Conservation (phyloP, 2,888 invertebrate genomes). For the Morpho achilles region DNA sequence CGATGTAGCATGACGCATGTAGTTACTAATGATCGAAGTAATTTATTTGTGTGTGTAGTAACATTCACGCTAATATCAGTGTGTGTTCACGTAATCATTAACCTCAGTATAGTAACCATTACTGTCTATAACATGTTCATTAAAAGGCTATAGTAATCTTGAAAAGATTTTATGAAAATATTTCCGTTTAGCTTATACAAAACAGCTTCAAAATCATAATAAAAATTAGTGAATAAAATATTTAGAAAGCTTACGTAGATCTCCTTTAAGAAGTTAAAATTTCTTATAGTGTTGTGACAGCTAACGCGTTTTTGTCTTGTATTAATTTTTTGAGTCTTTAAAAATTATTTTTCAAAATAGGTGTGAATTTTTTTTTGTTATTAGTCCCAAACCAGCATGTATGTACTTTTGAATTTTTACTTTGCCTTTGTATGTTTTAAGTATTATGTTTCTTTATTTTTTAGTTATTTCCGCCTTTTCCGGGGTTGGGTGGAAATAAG, state of each 20-base stretch:
- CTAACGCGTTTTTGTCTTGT: no score
- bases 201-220: no score
- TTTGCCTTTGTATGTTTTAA: constrained; percentile 20
- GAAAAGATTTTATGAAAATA: no score
- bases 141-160: no score
- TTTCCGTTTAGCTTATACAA: no score
- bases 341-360: not conserved
- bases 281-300: no score
- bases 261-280: no score
- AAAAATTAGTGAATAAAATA: no score
- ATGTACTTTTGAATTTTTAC: constrained; percentile 14
- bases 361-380: constrained; percentile 1
- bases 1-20: constrained; percentile 47
- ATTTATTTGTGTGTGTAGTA: constrained; percentile 17
- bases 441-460: constrained; percentile 50
- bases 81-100: constrained; percentile 13
- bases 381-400: constrained; percentile 12
- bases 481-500: constrained; percentile 65
- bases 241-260: no score
- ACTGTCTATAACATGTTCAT: no score
- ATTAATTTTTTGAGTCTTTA: no score
- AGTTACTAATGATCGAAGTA: constrained; percentile 36
- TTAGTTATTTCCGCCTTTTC: constrained; percentile 70
- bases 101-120: constrained; percentile 5
- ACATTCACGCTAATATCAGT: constrained; percentile 16